Conservation (phyloP, 2,113 vertebrate genomes). For the Siniperca knerii region DNA sequence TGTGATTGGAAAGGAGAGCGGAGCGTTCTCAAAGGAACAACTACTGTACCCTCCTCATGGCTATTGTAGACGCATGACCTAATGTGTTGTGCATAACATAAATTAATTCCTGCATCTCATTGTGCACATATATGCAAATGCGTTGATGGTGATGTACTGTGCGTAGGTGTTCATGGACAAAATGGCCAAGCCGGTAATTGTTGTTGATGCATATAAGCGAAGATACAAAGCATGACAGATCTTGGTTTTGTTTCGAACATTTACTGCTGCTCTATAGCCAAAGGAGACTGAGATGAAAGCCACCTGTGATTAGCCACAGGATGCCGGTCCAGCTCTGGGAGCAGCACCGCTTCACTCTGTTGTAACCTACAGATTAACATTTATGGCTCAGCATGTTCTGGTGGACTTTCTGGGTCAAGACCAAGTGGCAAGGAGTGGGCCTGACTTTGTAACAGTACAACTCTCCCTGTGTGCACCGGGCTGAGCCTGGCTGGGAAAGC, state of each 20-base stretch:
- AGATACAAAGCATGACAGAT: conserved; percentile 21
- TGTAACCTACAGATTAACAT: conserved; percentile 81
- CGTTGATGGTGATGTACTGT: conserved; percentile 6
- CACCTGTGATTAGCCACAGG: conserved; percentile 73
- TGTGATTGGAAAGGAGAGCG: conserved; percentile 49
- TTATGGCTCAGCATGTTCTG: conserved; percentile 73
- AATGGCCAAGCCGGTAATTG: conserved; percentile 33
- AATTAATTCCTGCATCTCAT: conserved; percentile 46
- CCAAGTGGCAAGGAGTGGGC: conserved; percentile 69
- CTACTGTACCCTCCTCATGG: conserved; percentile 16
- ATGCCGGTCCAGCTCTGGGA: conserved; percentile 71
- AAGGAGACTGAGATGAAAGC: conserved; percentile 71
- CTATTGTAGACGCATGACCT: conserved; percentile 42
- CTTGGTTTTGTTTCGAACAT: conserved; percentile 43
- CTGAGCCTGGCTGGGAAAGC: conserved; percentile 49
- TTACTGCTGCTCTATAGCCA: conserved; percentile 44
- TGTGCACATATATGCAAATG: conserved; percentile 10
- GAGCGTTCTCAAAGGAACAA: conserved; percentile 37
- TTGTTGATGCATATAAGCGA: conserved; percentile 2
- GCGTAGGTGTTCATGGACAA: conserved; percentile 17
- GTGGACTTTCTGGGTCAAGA: conserved; percentile 80
- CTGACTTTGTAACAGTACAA: conserved; percentile 62
- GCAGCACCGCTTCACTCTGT: conserved; percentile 61
- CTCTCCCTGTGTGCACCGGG: conserved; percentile 49
- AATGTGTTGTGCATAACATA: conserved; percentile 39